Evolutionary conservation across 2,888 invertebrate species (phyloP).

Genomic region (Didymodactylos carnosus): DNA sequence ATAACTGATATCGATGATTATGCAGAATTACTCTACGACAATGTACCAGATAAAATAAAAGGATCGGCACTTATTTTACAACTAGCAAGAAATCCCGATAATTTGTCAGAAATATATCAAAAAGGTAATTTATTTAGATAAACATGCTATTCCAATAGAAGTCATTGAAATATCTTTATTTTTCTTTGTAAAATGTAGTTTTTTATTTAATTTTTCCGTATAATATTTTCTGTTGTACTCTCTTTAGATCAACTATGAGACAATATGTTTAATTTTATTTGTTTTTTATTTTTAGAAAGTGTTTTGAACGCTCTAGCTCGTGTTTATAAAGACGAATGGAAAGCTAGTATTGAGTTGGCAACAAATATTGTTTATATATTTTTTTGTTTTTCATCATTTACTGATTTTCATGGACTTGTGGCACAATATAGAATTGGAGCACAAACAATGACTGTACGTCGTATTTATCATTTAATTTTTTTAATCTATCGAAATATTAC

Average conservation of each 20-base stretch:
- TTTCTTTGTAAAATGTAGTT: too few relatives aligned
- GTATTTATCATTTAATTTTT: too few relatives aligned
- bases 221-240: too few relatives aligned
- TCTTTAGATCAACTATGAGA: too few relatives aligned
- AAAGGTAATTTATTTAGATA: slow-evolving; percentile 50
- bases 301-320: slow-evolving; percentile 79
- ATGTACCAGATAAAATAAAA: slow-evolving; percentile 56
- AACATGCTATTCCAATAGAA: too few relatives aligned
- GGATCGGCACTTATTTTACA: slow-evolving; percentile 75
- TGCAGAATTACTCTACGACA: slow-evolving; percentile 78
- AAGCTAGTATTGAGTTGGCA: slow-evolving; percentile 76
- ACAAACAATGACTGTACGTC: slow-evolving; percentile 3
- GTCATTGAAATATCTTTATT: too few relatives aligned
- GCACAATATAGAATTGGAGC: slow-evolving; percentile 68
- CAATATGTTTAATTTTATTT: too few relatives aligned
- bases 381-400: slow-evolving; percentile 85
- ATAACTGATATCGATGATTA: slow-evolving; percentile 49
- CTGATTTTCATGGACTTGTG: slow-evolving; percentile 77
- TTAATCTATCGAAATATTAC: background rate
- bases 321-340: slow-evolving; percentile 90
- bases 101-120: slow-evolving; percentile 70
- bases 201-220: too few relatives aligned
- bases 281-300: slow-evolving; percentile 49
- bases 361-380: slow-evolving; percentile 89
- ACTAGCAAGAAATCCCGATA: slow-evolving; percentile 74